Conservation (phyloP, 2,888 invertebrate species). For the Drosophila maculinotata region DNA sequence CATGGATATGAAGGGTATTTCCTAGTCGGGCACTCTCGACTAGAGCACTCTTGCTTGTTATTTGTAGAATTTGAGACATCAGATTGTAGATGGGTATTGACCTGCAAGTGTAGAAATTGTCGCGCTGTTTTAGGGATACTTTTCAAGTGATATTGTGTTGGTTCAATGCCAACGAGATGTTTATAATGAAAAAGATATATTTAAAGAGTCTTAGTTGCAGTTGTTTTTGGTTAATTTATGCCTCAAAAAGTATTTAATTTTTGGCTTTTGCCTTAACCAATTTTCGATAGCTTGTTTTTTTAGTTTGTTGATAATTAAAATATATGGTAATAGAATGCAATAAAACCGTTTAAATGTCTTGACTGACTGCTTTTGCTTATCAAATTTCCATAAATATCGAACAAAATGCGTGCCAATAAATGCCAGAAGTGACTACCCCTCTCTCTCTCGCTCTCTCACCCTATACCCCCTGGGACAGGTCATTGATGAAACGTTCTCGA, state of each 20-base stretch:
- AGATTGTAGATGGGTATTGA: constrained; percentile 11
- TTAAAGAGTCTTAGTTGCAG: not conserved
- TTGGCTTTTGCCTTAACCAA: not conserved
- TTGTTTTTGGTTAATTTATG: not conserved
- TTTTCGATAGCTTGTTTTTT: constrained; percentile 12
- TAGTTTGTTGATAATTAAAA: constrained; percentile 33
- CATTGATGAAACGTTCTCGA: constrained; percentile 72
- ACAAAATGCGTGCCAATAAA: constrained; percentile 42
- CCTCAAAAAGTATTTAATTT: not conserved
- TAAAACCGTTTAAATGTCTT: constrained; percentile 48
- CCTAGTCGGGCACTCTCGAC: too few relatives aligned
- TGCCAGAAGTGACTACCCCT: constrained; percentile 20
- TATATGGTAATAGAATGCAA: constrained; percentile 27
- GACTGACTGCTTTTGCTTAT: constrained; percentile 49
- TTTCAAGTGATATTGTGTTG: not conserved
- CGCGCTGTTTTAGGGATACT: not conserved
- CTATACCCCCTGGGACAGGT: constrained; percentile 17
- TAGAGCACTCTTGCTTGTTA: too few relatives aligned
- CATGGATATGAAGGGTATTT: too few relatives aligned
- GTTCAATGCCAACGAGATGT: too few relatives aligned
- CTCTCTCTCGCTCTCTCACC: not conserved
- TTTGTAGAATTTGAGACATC: not conserved
- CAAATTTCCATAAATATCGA: constrained; percentile 72
- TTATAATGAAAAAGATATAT: not conserved
- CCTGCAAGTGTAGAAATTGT: not conserved